Base-by-base conservation (phyloP, 1,140 invertebrate genomes). In the Sitobion miscanthi region DNA sequence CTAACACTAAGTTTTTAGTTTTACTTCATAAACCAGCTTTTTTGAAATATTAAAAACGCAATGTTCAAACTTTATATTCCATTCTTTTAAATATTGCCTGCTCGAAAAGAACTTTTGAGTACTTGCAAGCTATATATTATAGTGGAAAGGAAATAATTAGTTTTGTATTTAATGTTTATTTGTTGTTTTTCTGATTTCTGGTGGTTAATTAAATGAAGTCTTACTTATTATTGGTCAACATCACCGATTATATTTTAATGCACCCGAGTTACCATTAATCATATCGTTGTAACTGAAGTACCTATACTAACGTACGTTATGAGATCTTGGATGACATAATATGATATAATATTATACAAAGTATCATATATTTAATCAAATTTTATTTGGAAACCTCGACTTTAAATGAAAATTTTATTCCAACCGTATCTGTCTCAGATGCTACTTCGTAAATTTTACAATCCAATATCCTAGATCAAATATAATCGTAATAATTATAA, bases 11-110 rank as follows among this genome's bases (percentile, higher is more conserved):
- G 62, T 77, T 77, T 77, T 77, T 77, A 77, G 62, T 77, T 77
- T n/a, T 77, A 77, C 14, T 77, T 35, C 1, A 17, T 77, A 77
- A n/a, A n/a, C 14, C 0, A 77, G n/a, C 30, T 77, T 77, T 17
- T 77, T 77, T 77, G 30, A n/a, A 77, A 77, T 77, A 77, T 77
- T n/a, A 77, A 77, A 77, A 77, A 77, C 62, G 14, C n/a, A 77
- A n/a, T n/a, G n/a, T 77, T 77, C 62, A 77, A n/a, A n/a, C 30
- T 77, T n/a, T 77, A 77, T 77, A n/a, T 1, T 77, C 4, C 30
- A 69, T 77, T 77, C 11, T 77, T 77, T 4, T 77, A 77, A 77
- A 77, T 6, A 1, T n/a, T n/a, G 17, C 62, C n/a, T 4, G 62
- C 62, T 17, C 4, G 14, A 77, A 77, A 17, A n/a, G 14, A 14